Base-by-base conservation (phyloP, 2,113 vertebrate species). In the Recurvirostra avosetta region DNA sequence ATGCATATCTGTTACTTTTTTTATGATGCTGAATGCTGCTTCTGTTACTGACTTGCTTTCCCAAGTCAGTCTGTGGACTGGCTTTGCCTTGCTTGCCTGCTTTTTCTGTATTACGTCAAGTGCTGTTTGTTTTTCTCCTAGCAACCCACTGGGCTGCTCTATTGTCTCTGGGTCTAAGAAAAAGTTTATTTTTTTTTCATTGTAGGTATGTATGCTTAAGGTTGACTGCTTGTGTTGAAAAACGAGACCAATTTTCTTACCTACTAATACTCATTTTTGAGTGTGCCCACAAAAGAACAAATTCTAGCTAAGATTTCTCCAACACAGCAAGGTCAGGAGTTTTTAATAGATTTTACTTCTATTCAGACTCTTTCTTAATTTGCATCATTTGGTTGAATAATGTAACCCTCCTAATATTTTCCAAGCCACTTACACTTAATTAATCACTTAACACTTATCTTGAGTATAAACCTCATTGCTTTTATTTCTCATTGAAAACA, bases 401-500 rank as follows among this genome's bases (percentile, higher is more conserved):
- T 75, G 50, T 49, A 90, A 78, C 58, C 22, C 45, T 94, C 77
- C 84, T 91, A 76, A 59, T 96, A 70, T 93, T 97, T 97, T 90
- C 43, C 52, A 91, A 91, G 75, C 56, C 90, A 80, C 68, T 94
- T 97, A 34, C 40, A 82, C 59, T 94, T 94, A 95, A 92, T 81
- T 95, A 95, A 97, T 97, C 95, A 76, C 86, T 92, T 92, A 80
- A 80, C 84, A 83, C 63, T 95, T 91, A 93, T 45, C 67, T 97
- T 94, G 90, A 88, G 55, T 77, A 95, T 96, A 90, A 96, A 93
- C 92, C 38, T 97, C 59, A 93, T 88, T 96, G 87, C 79, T 95
- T 97, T 98, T 91, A 96, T 96, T 98, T 97, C 94, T 79, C 76
- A 45, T 61, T 97, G 93, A 95, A 96, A 87, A 82, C 90, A 93